phyloP scores from a whole-genome alignment of 2,888 invertebrate genomes.

The Leptopilina drosophilae region DNA sequence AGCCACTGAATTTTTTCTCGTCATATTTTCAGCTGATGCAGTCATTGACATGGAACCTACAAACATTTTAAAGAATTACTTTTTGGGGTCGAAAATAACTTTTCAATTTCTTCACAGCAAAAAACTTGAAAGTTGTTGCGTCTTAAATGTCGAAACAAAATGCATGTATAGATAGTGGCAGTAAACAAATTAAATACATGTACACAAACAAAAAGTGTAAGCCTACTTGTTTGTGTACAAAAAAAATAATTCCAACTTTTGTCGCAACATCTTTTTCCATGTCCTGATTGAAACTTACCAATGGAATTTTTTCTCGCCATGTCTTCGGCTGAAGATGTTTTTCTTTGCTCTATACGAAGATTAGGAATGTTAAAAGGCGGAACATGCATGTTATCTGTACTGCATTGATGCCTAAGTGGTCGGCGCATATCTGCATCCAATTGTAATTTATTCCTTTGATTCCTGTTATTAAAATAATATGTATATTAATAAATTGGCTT shows the following conservation, averaged over 20 bases:
- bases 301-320: conserved; percentile 93
- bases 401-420: conserved; percentile 87
- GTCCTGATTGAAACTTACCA: conserved; percentile 76
- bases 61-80: not conserved
- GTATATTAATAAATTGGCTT: not conserved
- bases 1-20: conserved; percentile 77
- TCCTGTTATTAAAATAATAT: conserved; percentile 69
- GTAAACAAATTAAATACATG: too few relatives aligned
- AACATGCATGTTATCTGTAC: conserved; percentile 91
- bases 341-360: conserved; percentile 89
- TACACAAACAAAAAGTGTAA: too few relatives aligned
- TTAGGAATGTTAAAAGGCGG: conserved; percentile 94
- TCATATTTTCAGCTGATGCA: conserved; percentile 79
- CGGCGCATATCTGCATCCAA: conserved; percentile 89
- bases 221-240: too few relatives aligned
- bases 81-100: too few relatives aligned
- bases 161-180: too few relatives aligned
- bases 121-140: too few relatives aligned
- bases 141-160: too few relatives aligned
- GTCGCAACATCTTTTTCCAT: not conserved
- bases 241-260: too few relatives aligned
- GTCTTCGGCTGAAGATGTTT: conserved; percentile 93
- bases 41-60: conserved; percentile 74
- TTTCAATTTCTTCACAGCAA: too few relatives aligned
- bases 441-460: conserved; percentile 93